Base-by-base conservation (phyloP, 2,888 invertebrate species). In the Scelioninae gen. 2 region DNA sequence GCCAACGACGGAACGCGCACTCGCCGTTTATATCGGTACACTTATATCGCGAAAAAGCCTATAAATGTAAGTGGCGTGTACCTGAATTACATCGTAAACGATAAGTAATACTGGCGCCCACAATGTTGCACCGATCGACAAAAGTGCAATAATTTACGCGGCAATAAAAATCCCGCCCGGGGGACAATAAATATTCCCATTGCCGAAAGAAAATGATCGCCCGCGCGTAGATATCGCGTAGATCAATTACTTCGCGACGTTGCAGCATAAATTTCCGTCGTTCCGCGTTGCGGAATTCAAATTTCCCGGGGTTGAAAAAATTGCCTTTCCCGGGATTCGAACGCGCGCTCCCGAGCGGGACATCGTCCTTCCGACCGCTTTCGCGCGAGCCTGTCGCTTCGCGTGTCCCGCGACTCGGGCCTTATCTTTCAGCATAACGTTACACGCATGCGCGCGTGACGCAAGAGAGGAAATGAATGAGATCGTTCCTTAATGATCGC, bases 401-500 rank as follows among this genome's bases (percentile, higher is more conserved):
- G 2, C 22, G 3, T 58, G 13, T 11, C 25, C 37, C 31, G 33
- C 6, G 46, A 65, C 35, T 69, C 60, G 35, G 13, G 60, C 50
- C 28, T 65, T 61, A 33, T 65, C 35, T 43, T 52, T 45, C 19
- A 13, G 69, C 53, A 50, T 41, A 63, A 63, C 41, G 58, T 74
- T 70, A 53, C 48, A 73, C 37, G 70, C 73, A 69, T 65, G 69
- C 67, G 50, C 58, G 45, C 60, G 58, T 64, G 69, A 63, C 58
- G 57, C 63, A 73, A 73, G 73, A 73, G 61, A 61, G 65, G 60
- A 71, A 74, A 71, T 63, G 74, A 70, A 74, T 71, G 74, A 71
- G 67, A 74, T 74, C 74, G 74, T 71, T 74, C 68, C 71, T 74
- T 74, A 74, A 74, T 74, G 71, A 74, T 67, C 74, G 74, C 74